Base-by-base conservation (phyloP, 2,888 invertebrate species). In the Mesorhabditis spiculigera region DNA sequence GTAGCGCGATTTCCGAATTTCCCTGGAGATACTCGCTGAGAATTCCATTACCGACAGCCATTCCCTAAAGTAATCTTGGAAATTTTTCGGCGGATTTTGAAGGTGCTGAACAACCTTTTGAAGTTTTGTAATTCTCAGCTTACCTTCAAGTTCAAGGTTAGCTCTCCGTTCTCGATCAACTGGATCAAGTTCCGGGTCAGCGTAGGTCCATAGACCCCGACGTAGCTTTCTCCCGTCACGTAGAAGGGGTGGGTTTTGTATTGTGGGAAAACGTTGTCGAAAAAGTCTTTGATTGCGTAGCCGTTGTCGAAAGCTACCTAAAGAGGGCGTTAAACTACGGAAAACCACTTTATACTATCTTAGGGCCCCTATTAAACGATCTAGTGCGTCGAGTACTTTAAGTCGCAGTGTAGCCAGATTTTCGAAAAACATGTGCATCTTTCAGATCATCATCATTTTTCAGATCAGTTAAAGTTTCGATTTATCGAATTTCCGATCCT, bases 231-330 rank as follows among this genome's bases (percentile, higher is more conserved):
- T 16, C 81, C 82, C 45, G 77, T 77, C 61, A 82, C 73, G 78
- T 85, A 88, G 77, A 89, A 88, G 28, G 87, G 86, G 76, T 87
- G 86, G 4, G 78, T 72, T 5, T 77, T 79, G 71, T 85, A 88
- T 73, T 88, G 86, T 4, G 88, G 88, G 79, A 86, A 89, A 68
- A 87, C 74, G 73, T 69, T 67, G 67, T 70, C 42, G 77, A 88
- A 87, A 82, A 88, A 89, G 70, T 86, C 77, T 70, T 86, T 82
- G 62, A 89, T 71, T 4, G 89, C 88, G 10, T 82, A 77, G 68
- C 85, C 85, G 76, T 88, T 89, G 75, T 87, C 86, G 13, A 76
- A 67, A 8, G 88, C 85, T 42, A 86, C 86, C 86, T 87, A 75
- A 74, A 80, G 72, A 43, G 8, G 10, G 43, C 13, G 6, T 6